These are phyloP conservation scores for Diadegma fenestrale DNA, from an alignment of 2,888 invertebrate species.

Conservation along the genomic window DNA sequence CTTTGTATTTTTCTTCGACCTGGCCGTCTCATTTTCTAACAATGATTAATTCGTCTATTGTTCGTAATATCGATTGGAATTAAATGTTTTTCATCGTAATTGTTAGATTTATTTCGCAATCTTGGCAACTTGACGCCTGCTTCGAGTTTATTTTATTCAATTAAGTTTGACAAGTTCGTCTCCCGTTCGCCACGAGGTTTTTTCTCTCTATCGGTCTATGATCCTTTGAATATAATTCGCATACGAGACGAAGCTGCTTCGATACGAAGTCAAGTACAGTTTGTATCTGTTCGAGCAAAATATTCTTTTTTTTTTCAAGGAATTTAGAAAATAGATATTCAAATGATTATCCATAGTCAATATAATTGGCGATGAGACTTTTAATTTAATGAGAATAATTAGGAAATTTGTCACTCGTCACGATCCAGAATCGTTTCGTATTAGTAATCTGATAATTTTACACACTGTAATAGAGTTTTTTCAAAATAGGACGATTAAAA, in stretches of 20 bases:
- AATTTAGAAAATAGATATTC: background rate
- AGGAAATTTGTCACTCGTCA: background rate
- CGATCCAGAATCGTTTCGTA: background rate
- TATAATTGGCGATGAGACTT: background rate
- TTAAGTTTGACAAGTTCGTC: background rate
- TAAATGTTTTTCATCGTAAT: constrained; percentile 42
- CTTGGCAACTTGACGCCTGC: background rate
- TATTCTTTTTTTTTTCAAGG: background rate
- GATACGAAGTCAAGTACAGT: constrained; percentile 35
- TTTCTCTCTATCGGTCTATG: constrained; percentile 28
- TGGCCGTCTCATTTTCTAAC: constrained; percentile 51
- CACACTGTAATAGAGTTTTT: constrained; percentile 24
- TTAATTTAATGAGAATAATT: constrained; percentile 18
- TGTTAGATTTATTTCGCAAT: no score
- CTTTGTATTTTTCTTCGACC: constrained; percentile 28
- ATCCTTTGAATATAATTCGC: constrained; percentile 34
- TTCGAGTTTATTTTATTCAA: background rate
- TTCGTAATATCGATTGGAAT: constrained; percentile 66
- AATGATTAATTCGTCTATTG: constrained; percentile 69
- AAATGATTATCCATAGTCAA: constrained; percentile 5
- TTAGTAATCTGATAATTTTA: background rate
- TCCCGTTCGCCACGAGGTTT: background rate
- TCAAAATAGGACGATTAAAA: constrained; percentile 22
- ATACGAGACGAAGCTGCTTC: constrained; percentile 35
- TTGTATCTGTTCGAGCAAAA: background rate